These are phyloP conservation scores for Adelognathus sp. DNA, from an alignment of 2,888 invertebrate genomes.

Conservation along the genomic window DNA sequence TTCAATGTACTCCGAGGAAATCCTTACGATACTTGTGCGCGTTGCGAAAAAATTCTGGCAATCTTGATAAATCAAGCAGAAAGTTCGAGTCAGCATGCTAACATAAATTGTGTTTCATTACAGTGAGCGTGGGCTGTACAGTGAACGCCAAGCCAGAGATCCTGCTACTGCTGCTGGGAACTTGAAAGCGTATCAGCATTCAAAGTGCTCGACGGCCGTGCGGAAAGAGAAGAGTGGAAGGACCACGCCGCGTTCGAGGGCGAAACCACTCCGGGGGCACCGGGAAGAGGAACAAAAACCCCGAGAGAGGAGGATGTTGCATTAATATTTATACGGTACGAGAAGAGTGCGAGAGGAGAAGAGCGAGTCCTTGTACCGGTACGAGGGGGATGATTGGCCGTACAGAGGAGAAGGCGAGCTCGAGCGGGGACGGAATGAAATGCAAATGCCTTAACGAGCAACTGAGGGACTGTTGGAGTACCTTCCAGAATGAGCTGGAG, in stretches of 20 bases:
- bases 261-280: slow-evolving; percentile 63
- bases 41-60: slow-evolving; percentile 31
- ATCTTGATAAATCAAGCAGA: slow-evolving; percentile 36
- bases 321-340: slow-evolving; percentile 81
- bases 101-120: slow-evolving; percentile 77
- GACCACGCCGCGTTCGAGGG: slow-evolving; percentile 61
- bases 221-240: slow-evolving; percentile 68
- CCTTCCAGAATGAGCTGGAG: slow-evolving; percentile 67
- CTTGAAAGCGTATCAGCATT: slow-evolving; percentile 80
- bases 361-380: slow-evolving; percentile 36
- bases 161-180: slow-evolving; percentile 55
- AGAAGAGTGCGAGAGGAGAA: slow-evolving; percentile 63
- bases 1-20: slow-evolving; percentile 19
- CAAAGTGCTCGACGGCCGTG: slow-evolving; percentile 75
- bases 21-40: slow-evolving; percentile 4
- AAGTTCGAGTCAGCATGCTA: slow-evolving; percentile 63
- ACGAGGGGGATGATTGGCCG: slow-evolving; percentile 39
- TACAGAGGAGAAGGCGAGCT: slow-evolving; percentile 52
- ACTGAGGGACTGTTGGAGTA: slow-evolving; percentile 79
- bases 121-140: slow-evolving; percentile 70
- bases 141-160: slow-evolving; percentile 34
- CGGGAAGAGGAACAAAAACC: slow-evolving; percentile 78
- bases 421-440: slow-evolving; percentile 77
- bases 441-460: slow-evolving; percentile 81
- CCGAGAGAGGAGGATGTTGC: slow-evolving; percentile 80